Percentiles rank a stretch among this genome's conserved stretches.
Conservation (phyloP, 2,113 vertebrate genomes). For the Emydocephalus ijimae region DNA sequence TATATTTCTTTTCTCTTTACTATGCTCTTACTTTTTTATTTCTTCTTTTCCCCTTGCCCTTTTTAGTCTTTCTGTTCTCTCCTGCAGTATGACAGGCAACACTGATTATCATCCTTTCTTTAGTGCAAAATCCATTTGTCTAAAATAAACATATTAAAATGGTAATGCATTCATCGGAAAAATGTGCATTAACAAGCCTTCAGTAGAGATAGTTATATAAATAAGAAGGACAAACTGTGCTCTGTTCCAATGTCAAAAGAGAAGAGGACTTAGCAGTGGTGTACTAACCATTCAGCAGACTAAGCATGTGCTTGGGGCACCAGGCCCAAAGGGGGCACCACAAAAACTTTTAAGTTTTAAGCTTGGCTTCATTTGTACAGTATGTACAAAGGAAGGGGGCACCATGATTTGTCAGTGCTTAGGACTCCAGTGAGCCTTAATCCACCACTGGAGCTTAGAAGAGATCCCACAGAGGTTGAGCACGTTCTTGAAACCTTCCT, state of each 20-base stretch:
- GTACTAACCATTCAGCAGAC: no score
- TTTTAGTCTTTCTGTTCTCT: not conserved
- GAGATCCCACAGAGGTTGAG: not conserved
- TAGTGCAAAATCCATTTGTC: not conserved
- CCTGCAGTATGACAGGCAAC: not conserved
- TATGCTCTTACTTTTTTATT: not conserved
- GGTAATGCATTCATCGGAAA: not conserved
- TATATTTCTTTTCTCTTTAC: not conserved
- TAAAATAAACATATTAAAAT: not conserved
- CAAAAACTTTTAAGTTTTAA: no score
- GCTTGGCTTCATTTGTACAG: no score
- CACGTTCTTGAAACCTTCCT: not conserved
- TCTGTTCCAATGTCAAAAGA: not conserved
- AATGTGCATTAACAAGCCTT: not conserved
- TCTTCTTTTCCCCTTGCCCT: not conserved
- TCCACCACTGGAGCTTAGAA: not conserved
- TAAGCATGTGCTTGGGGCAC: no score
- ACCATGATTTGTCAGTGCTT: no score
- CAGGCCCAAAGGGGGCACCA: no score
- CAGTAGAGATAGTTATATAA: not conserved
- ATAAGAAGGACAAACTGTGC: not conserved
- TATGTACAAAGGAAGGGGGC: no score
- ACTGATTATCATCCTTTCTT: not conserved
- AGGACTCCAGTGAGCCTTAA: no score
- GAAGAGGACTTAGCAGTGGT: not conserved